Evolutionary conservation across 2,113 vertebrate genomes (phyloP).

Genomic region (Tetraodon nigroviridis): DNA sequence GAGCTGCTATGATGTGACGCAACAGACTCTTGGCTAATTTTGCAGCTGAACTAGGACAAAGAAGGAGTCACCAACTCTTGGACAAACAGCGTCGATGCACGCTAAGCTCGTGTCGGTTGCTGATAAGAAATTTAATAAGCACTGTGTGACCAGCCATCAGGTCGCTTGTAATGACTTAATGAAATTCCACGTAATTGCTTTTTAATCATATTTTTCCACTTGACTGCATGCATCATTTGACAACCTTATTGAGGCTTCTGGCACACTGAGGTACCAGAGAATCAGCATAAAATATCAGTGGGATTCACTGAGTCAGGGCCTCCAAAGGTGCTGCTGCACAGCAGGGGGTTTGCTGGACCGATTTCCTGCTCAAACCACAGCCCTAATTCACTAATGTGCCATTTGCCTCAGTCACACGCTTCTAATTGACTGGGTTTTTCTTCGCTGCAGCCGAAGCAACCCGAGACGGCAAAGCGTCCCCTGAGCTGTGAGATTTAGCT

Average conservation of each 20-base stretch:
- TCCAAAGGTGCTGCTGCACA: constrained; percentile 68
- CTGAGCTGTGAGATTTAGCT: constrained; percentile 31
- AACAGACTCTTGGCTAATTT: neutral
- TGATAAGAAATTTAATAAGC: neutral
- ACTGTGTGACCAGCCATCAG: neutral
- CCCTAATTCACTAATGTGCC: constrained; percentile 75
- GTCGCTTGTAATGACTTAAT: neutral
- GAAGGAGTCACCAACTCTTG: neutral
- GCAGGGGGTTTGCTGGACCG: constrained; percentile 49
- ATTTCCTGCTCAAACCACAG: constrained; percentile 73
- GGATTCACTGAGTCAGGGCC: constrained; percentile 55
- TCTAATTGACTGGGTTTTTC: constrained; percentile 67
- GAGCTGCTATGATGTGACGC: too few species aligned
- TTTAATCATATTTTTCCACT: constrained; percentile 16
- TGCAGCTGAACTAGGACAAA: neutral
- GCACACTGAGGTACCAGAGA: constrained; percentile 46
- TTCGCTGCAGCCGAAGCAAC: constrained; percentile 58
- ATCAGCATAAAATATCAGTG: constrained; percentile 59
- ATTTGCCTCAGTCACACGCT: constrained; percentile 72
- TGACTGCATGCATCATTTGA: neutral
- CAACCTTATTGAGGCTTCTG: constrained; percentile 20
- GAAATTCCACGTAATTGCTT: constrained; percentile 3
- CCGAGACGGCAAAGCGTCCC: constrained; percentile 64
- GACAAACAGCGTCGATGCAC: neutral
- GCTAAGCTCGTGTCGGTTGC: neutral